Evolutionary conservation across 30 jellyfish, hydroid and myxozoan genomes (phyloP).

Genomic region (Turritopsis dohrnii): DNA sequence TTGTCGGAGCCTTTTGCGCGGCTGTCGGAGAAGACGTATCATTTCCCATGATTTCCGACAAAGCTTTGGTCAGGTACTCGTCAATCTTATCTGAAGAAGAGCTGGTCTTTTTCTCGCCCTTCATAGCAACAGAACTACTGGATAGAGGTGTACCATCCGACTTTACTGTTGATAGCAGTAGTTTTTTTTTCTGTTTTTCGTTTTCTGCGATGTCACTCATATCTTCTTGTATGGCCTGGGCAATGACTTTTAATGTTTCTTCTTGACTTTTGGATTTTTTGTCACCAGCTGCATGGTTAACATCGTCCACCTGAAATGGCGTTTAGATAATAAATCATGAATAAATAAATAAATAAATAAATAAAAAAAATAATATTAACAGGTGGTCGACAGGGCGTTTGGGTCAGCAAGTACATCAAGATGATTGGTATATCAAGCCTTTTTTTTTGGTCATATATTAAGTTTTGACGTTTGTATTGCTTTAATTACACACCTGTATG

Average conservation of each 20-base stretch:
- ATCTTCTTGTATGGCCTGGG: conserved; percentile 81
- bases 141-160: background rate
- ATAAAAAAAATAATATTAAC: too few species aligned
- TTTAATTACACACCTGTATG: too few species aligned
- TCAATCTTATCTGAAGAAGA: conserved; percentile 48
- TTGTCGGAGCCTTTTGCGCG: background rate
- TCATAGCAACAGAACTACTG: background rate
- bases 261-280: conserved; percentile 31
- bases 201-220: conserved; percentile 41
- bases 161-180: background rate
- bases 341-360: too few species aligned
- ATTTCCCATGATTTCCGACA: conserved; percentile 64
- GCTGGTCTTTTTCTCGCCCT: background rate
- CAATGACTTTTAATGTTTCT: conserved; percentile 66
- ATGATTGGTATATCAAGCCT: too few species aligned
- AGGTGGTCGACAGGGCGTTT: too few species aligned
- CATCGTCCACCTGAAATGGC: background rate
- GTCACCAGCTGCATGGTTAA: background rate
- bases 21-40: background rate
- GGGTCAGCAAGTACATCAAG: too few species aligned
- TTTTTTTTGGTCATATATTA: too few species aligned
- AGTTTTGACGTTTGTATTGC: background rate
- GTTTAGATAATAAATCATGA: too few species aligned
- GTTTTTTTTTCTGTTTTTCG: conserved; percentile 13
- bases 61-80: conserved; percentile 86